Evolutionary conservation across 30 jellyfish, hydroid and myxozoan species (phyloP).

Genomic region (Aurelia coerulea): DNA sequence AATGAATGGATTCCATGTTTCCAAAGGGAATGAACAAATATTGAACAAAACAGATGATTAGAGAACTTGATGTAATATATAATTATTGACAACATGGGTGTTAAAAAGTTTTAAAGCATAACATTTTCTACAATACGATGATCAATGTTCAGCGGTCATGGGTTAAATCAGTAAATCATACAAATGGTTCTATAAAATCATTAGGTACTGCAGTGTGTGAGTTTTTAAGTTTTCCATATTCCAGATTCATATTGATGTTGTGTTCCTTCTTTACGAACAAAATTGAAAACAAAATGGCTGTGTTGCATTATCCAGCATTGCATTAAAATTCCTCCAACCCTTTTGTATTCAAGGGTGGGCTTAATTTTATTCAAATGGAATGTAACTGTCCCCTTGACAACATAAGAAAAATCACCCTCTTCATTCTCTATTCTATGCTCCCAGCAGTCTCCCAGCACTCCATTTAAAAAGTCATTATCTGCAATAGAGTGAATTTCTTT

Average conservation of each 20-base stretch:
- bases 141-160: no score
- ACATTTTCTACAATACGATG: no score
- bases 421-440: constrained; percentile 9
- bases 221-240: background rate
- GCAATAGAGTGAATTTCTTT: background rate
- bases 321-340: background rate
- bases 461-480: background rate
- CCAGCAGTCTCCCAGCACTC: constrained; percentile 6
- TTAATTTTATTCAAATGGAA: background rate
- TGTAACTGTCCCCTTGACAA: background rate
- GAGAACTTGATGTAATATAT: no score
- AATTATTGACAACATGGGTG: no score
- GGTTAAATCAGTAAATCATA: no score
- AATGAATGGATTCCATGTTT: no score
- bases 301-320: constrained; percentile 3
- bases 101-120: no score
- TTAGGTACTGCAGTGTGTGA: constrained; percentile 2
- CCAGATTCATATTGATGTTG: background rate
- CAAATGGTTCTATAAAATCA: background rate
- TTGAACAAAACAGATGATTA: no score
- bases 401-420: constrained; percentile 10
- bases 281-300: background rate
- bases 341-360: background rate
- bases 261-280: constrained; percentile 4
- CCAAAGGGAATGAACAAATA: no score